Conservation (phyloP, 2,888 invertebrate genomes). For the Acronicta alni region DNA sequence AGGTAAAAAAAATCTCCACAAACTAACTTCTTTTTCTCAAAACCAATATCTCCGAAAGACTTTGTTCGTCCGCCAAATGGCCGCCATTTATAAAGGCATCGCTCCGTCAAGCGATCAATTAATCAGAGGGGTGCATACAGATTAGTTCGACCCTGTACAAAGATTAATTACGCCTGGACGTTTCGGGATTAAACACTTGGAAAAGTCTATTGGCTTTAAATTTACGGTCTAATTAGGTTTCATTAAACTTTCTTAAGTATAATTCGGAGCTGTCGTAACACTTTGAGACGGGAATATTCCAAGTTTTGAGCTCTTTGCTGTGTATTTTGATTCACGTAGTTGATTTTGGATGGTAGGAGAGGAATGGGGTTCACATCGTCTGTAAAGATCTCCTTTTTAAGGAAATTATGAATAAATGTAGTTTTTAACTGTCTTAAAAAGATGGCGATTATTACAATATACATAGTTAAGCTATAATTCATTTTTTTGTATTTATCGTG, state of each 20-base stretch:
- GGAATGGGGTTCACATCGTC: neutral
- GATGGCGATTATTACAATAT: no score
- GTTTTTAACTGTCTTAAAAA: no score
- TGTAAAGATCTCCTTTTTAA: no score
- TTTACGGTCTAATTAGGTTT: slow-evolving; percentile 74
- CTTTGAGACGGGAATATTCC: slow-evolving; percentile 42
- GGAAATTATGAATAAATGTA: no score
- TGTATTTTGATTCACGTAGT: slow-evolving; percentile 12
- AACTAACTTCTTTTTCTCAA: slow-evolving; percentile 22
- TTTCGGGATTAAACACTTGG: slow-evolving; percentile 69
- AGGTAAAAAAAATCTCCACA: slow-evolving; percentile 2
- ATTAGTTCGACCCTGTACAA: slow-evolving; percentile 55
- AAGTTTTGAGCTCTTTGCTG: slow-evolving; percentile 37
- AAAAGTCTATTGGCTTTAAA: slow-evolving; percentile 73
- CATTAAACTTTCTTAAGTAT: slow-evolving; percentile 67
- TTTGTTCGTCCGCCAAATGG: slow-evolving; percentile 39
- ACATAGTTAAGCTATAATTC: no score
- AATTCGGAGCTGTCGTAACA: slow-evolving; percentile 53
- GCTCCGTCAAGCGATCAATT: slow-evolving; percentile 44
- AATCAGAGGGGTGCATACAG: slow-evolving; percentile 53
- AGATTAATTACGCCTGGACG: slow-evolving; percentile 69
- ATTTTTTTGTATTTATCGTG: no score
- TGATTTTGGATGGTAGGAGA: neutral
- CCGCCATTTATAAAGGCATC: slow-evolving; percentile 53
- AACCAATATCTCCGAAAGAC: slow-evolving; percentile 46